Base-by-base conservation (phyloP, 2,797 vertebrate species). In the Luscinia megarhynchos region DNA sequence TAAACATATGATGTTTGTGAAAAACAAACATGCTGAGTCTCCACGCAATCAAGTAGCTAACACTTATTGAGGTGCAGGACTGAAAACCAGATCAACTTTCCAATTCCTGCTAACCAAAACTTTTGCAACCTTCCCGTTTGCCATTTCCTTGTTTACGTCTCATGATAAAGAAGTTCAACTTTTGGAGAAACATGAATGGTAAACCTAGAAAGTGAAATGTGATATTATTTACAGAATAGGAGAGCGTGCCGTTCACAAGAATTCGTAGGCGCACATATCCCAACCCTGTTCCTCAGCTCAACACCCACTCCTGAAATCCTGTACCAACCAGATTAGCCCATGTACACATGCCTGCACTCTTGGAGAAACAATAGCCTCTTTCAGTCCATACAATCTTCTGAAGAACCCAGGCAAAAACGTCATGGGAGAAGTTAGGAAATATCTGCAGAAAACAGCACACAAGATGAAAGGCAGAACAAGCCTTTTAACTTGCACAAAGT, bases 301-400 rank as follows among this genome's bases (percentile, higher is more conserved):
- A 76, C 92, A 94, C 97, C 97, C 97, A 98, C 97, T 96, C 92
- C 92, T 81, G 90, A 97, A 97, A 97, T 95, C 96, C 97, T 94
- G 94, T 77, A 95, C 93, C 95, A 91, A 92, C 94, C 91, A 95
- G 95, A 97, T 95, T 83, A 96, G 86, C 86, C 6, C 43, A 96
- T 91, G 91, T 89, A 92, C 95, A 96, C 84, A 94, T 95, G 96
- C 93, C 91, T 83, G 63, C 29, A 54, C 94, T 96, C 94, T 95
- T 87, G 97, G 50, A 27, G 78, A 98, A 98, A 99, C 99, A 99
- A 99, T 99, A 98, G 98, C 55, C 97, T 98, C 99, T 99, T 99
- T 99, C 98, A 99, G 96, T 87, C 96, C 78, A 89, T 96, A 94
- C 93, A 94, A 94, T 97, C 93, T 97, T 96, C 94, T 96, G 96